These are phyloP conservation scores for Tipula unca DNA, from an alignment of 2,888 invertebrate species.

Conservation along the genomic window DNA sequence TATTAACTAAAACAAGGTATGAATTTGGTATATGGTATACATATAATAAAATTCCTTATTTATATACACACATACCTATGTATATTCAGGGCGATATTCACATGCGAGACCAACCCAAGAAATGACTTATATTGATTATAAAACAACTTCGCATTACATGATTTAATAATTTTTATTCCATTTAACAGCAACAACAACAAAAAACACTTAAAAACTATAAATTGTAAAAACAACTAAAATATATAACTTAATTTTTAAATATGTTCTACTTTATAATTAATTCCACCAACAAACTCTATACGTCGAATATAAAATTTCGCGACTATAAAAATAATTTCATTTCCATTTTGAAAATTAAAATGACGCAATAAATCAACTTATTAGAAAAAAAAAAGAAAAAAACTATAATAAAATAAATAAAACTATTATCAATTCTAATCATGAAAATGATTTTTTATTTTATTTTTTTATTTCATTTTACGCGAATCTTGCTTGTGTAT, in stretches of 20 bases:
- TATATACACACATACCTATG: too few species aligned
- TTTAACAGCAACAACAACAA: too few species aligned
- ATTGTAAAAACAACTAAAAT: neutral
- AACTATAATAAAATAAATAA: neutral
- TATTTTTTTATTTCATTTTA: neutral
- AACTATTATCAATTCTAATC: slow-evolving; percentile 14
- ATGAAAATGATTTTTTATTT: neutral
- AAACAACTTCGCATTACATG: neutral
- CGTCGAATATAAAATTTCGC: neutral
- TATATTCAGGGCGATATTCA: neutral
- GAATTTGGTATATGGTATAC: neutral
- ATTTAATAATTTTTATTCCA: neutral
- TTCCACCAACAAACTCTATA: neutral
- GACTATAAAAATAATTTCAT: neutral
- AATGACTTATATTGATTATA: neutral
- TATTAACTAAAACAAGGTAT: neutral
- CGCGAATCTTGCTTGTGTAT: neutral
- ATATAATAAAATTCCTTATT: neutral
- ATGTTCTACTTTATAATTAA: slow-evolving; percentile 14
- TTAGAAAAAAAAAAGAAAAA: neutral
- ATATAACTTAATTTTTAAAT: neutral
- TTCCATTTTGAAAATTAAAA: slow-evolving; percentile 8
- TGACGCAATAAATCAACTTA: slow-evolving; percentile 8
- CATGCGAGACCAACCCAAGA: neutral
- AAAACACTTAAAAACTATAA: neutral